phyloP scores from a whole-genome alignment of 2,888 invertebrate species.

The Asteroscopus sphinx region DNA sequence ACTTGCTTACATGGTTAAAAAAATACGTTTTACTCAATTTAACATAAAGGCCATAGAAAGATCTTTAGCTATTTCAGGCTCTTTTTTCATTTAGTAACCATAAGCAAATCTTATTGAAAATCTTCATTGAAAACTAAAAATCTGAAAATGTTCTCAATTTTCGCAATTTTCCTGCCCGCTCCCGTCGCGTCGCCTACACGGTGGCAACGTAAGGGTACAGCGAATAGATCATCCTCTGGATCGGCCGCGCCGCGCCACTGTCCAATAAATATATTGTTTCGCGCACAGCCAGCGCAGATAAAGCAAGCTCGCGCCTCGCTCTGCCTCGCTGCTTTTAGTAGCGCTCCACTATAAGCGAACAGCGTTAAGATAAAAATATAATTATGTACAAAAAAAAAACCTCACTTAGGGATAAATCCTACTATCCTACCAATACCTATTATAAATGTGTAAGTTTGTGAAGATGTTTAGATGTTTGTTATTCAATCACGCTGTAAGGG shows the following conservation, averaged over 20 bases:
- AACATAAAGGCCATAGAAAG: too few species aligned
- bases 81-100: too few species aligned
- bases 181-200: conserved; percentile 27
- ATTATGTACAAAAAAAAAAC: too few species aligned
- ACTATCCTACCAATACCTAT: too few species aligned
- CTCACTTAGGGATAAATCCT: too few species aligned
- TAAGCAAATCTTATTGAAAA: neutral
- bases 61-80: too few species aligned
- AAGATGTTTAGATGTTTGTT: too few species aligned
- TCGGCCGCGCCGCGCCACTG: conserved; percentile 80
- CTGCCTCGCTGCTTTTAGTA: conserved; percentile 77
- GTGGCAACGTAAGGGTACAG: conserved; percentile 72
- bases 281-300: conserved; percentile 88
- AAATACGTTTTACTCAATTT: too few species aligned
- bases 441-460: too few species aligned
- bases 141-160: conserved; percentile 15
- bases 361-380: neutral
- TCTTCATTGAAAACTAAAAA: neutral
- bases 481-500: too few species aligned
- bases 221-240: conserved; percentile 86
- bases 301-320: conserved; percentile 89
- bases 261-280: conserved; percentile 90
- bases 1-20: too few species aligned
- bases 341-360: conserved; percentile 63
- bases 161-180: conserved; percentile 5